Percentiles rank a stretch among this genome's conserved stretches.
Conservation (phyloP, 2,888 invertebrate genomes). For the Vanessa cardui region DNA sequence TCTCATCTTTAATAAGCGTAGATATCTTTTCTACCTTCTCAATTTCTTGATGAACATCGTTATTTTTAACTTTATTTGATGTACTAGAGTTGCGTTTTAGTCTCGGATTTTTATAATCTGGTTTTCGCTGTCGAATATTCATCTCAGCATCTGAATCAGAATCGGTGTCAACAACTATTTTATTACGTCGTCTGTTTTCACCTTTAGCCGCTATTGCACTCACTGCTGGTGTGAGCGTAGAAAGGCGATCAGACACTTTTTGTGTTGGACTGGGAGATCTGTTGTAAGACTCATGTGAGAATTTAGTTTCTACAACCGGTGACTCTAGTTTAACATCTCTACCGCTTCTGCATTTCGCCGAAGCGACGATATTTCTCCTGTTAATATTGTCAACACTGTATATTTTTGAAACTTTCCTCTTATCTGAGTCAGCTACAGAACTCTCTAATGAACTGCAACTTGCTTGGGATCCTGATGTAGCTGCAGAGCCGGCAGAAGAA, state of each 20-base stretch:
- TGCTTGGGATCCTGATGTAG: slow-evolving; percentile 89
- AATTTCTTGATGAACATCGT: slow-evolving; percentile 57
- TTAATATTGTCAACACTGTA: slow-evolving; percentile 92
- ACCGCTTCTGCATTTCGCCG: slow-evolving; percentile 92
- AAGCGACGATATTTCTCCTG: slow-evolving; percentile 92
- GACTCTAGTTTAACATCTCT: slow-evolving; percentile 88
- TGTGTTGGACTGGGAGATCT: slow-evolving; percentile 77
- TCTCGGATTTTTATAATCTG: slow-evolving; percentile 74
- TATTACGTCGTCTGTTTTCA: slow-evolving; percentile 75
- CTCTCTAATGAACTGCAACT: slow-evolving; percentile 86
- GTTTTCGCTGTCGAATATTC: slow-evolving; percentile 72
- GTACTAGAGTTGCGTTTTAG: slow-evolving; percentile 73
- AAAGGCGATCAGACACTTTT: slow-evolving; percentile 80
- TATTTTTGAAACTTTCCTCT: slow-evolving; percentile 88
- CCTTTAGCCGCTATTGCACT: slow-evolving; percentile 80
- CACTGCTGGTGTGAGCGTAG: slow-evolving; percentile 79
- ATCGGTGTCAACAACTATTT: slow-evolving; percentile 74
- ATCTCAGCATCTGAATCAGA: slow-evolving; percentile 70
- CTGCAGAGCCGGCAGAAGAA: slow-evolving; percentile 87
- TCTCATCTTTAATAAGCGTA: slow-evolving; percentile 64
- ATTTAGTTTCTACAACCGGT: slow-evolving; percentile 88
- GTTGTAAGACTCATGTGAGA: slow-evolving; percentile 83
- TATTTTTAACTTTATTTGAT: slow-evolving; percentile 67
- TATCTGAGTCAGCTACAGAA: slow-evolving; percentile 84
- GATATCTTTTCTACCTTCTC: slow-evolving; percentile 65